These are phyloP conservation scores for Aphis gossypii DNA, from an alignment of 1,140 invertebrate species.

Conservation along the genomic window DNA sequence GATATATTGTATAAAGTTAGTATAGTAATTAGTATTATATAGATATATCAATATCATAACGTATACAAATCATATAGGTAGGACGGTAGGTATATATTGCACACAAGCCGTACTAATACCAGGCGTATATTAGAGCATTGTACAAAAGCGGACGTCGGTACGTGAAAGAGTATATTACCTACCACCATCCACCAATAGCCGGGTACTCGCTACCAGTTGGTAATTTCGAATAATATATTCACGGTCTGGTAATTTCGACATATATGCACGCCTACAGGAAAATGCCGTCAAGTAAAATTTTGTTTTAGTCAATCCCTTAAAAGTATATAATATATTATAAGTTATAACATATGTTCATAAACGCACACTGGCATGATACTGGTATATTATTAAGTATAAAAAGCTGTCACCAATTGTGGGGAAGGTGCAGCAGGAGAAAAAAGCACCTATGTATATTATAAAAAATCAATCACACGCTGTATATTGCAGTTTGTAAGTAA, in stretches of 20 bases:
- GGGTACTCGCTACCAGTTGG: background rate
- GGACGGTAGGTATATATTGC: too few species aligned
- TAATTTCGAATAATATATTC: slow-evolving; percentile 31
- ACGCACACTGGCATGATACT: background rate
- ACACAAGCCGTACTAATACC: background rate
- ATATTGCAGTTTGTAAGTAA: too few species aligned
- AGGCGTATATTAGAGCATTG: background rate
- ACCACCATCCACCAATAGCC: background rate
- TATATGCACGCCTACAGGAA: slow-evolving; percentile 2
- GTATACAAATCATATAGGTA: too few species aligned
- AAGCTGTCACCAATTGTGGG: too few species aligned
- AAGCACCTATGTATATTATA: too few species aligned
- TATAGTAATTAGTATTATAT: too few species aligned
- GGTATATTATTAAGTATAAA: background rate
- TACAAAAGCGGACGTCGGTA: background rate
- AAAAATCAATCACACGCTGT: too few species aligned
- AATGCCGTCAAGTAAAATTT: background rate
- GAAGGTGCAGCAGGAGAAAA: too few species aligned
- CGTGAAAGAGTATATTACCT: background rate
- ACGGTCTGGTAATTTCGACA: slow-evolving; percentile 43
- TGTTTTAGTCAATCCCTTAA: background rate
- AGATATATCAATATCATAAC: too few species aligned
- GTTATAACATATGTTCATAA: background rate
- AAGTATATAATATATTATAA: background rate
- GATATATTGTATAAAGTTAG: too few species aligned